These are phyloP conservation scores for Rhagologus leucostigma DNA, from an alignment of 2,113 vertebrate genomes.

Conservation along the genomic window DNA sequence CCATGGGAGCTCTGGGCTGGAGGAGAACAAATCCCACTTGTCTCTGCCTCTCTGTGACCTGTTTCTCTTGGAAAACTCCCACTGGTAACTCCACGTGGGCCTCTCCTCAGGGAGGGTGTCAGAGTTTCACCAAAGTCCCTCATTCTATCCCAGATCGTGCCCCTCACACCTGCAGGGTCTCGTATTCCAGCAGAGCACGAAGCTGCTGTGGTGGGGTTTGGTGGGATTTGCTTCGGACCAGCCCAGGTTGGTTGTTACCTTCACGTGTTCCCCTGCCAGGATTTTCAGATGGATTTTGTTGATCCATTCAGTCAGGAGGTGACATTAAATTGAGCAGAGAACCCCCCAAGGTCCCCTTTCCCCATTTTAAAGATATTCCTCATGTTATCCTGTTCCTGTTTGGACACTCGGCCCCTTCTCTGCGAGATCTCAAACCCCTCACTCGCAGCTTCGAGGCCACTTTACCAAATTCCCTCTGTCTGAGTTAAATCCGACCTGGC, in stretches of 20 bases:
- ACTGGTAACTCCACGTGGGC: not conserved
- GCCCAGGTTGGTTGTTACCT: fast-evolving
- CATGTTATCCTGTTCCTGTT: not conserved
- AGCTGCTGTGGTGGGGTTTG: not conserved
- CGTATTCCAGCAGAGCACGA: fast-evolving
- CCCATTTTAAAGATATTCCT: not conserved
- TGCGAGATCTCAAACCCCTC: not conserved
- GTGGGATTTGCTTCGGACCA: not conserved
- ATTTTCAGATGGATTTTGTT: not conserved
- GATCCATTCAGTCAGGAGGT: not conserved
- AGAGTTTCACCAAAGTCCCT: not conserved
- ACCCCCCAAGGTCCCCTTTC: fast-evolving
- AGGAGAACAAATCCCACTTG: not conserved
- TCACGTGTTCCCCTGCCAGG: not conserved
- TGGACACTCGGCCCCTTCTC: not conserved
- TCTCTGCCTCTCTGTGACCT: not conserved
- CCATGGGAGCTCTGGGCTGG: not conserved
- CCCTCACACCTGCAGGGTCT: not conserved
- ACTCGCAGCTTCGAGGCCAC: fast-evolving
- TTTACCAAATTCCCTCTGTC: not conserved
- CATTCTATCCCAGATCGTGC: fast-evolving
- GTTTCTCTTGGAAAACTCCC: not conserved
- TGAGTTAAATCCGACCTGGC: fast-evolving
- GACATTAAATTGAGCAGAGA: not conserved
- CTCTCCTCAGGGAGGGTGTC: not conserved